These are phyloP conservation scores for Brachyptera putata DNA, from an alignment of 2,888 invertebrate genomes.

Conservation along the genomic window DNA sequence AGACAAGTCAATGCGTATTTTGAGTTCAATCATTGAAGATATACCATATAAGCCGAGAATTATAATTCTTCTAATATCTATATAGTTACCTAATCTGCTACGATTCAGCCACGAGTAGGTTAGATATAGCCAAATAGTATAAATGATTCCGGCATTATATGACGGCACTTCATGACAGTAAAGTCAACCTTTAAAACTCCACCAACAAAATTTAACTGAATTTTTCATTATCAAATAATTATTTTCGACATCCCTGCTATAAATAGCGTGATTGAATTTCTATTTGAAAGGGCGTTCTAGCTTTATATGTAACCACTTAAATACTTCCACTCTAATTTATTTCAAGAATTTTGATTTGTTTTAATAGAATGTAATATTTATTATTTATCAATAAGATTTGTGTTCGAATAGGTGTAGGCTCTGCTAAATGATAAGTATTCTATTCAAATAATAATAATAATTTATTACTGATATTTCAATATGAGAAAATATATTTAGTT, in stretches of 20 bases:
- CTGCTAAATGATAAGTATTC: neutral
- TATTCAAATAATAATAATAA: neutral
- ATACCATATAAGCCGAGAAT: too few relatives aligned
- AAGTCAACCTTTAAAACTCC: too few relatives aligned
- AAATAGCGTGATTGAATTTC: neutral
- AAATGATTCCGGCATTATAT: too few relatives aligned
- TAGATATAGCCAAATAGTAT: too few relatives aligned
- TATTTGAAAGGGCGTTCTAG: neutral
- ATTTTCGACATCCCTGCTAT: neutral
- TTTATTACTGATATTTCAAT: conserved; percentile 5
- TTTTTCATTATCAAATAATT: neutral
- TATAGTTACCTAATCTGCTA: too few relatives aligned
- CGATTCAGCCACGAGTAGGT: too few relatives aligned
- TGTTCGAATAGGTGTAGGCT: neutral
- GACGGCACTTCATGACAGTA: too few relatives aligned
- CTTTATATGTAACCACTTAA: neutral
- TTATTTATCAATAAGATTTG: neutral
- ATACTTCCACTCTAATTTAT: neutral
- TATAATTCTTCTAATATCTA: too few relatives aligned
- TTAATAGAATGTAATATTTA: neutral
- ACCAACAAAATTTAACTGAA: neutral
- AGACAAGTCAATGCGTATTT: too few relatives aligned
- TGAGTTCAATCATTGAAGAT: too few relatives aligned
- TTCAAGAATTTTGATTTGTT: neutral
- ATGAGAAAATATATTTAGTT: conserved; percentile 3